Evolutionary conservation across 2,113 vertebrate genomes (phyloP).

Genomic region (Micromys minutus): DNA sequence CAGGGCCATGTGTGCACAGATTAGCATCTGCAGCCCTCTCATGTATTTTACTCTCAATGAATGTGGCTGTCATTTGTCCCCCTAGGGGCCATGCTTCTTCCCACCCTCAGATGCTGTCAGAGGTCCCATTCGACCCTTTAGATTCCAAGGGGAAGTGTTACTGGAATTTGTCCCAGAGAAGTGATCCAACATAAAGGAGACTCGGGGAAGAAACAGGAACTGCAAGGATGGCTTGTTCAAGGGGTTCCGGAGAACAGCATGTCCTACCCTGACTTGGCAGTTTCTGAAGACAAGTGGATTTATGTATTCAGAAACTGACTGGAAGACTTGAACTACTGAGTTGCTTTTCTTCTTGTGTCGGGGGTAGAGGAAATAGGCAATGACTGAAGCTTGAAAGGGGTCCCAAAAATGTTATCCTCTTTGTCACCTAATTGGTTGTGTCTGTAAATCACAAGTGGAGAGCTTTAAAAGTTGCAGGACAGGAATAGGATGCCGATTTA

Average conservation of each 20-base stretch:
- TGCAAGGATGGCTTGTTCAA: background rate
- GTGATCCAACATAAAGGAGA: background rate
- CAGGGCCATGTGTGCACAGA: too few species aligned
- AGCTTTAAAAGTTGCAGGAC: conserved; percentile 79
- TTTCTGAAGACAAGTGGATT: conserved; percentile 59
- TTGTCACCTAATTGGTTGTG: conserved; percentile 83
- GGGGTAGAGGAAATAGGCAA: conserved; percentile 15
- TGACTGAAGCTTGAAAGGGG: conserved; percentile 29
- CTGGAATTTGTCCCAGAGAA: background rate
- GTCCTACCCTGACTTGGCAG: background rate
- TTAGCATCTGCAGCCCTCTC: background rate
- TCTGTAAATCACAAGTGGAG: conserved; percentile 75
- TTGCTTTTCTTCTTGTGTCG: conserved; percentile 28
- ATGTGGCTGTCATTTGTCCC: background rate
- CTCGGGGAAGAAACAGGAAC: background rate
- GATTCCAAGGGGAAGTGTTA: background rate
- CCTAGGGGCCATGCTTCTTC: background rate
- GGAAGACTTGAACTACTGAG: conserved; percentile 67
- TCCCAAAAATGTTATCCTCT: conserved; percentile 77
- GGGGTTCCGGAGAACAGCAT: background rate
- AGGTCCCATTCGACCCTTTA: background rate
- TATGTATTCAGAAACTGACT: too few species aligned
- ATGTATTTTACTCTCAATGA: background rate
- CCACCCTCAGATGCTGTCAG: background rate
- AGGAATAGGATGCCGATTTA: conserved; percentile 79